phyloP scores from a whole-genome alignment of 2,888 invertebrate genomes.

The Drymonia ruficornis region DNA sequence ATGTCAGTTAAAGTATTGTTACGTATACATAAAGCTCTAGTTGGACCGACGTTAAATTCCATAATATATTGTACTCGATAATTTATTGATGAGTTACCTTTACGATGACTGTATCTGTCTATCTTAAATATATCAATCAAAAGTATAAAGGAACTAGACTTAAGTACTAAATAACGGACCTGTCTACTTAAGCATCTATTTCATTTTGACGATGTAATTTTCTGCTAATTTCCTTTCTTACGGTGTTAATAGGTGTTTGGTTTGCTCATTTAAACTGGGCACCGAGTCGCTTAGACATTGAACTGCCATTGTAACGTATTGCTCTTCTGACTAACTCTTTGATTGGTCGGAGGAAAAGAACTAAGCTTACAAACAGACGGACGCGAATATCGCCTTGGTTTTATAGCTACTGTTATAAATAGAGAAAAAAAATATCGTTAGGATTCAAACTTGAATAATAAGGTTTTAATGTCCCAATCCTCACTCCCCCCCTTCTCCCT shows the following conservation, averaged over 20 bases:
- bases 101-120: slow-evolving; percentile 11
- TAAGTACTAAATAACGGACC: slow-evolving; percentile 24
- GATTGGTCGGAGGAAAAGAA: no score
- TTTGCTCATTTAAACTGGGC: neutral
- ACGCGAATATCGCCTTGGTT: no score
- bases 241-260: neutral
- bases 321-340: no score
- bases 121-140: slow-evolving; percentile 24
- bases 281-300: neutral
- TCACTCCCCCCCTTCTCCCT: no score
- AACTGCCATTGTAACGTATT: no score
- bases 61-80: slow-evolving; percentile 11
- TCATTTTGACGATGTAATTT: slow-evolving; percentile 21
- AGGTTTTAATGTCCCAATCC: no score
- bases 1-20: slow-evolving; percentile 3
- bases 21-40: neutral
- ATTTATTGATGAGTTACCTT: slow-evolving; percentile 22
- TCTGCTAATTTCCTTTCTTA: neutral
- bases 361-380: no score
- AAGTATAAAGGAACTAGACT: slow-evolving; percentile 16
- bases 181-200: slow-evolving; percentile 19
- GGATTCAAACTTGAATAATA: no score
- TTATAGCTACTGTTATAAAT: no score
- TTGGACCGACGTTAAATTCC: neutral
- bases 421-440: no score